phyloP scores from a whole-genome alignment of 2,888 invertebrate genomes.

The Idaea straminata region DNA sequence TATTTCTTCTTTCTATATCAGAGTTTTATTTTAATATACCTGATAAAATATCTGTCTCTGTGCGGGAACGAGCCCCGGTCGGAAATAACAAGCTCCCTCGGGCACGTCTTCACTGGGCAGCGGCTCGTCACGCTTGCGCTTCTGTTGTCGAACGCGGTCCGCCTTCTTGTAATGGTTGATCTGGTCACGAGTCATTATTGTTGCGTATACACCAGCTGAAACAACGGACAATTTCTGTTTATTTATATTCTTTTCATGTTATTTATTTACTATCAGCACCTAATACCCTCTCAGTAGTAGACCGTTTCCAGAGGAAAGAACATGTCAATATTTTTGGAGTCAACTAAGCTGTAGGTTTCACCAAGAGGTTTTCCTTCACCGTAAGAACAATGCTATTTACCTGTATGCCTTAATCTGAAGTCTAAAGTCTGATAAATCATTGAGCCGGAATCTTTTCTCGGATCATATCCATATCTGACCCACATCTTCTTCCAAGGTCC shows the following conservation, averaged over 20 bases:
- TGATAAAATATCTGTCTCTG: conserved; percentile 95
- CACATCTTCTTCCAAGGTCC: conserved; percentile 97
- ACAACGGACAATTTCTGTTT: neutral
- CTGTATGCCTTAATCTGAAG: conserved; percentile 84
- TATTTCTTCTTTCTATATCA: no score
- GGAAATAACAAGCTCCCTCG: conserved; percentile 60
- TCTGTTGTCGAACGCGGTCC: conserved; percentile 45
- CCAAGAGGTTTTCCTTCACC: neutral
- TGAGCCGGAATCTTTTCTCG: conserved; percentile 87
- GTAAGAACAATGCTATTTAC: conserved; percentile 49
- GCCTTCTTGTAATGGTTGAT: conserved; percentile 47
- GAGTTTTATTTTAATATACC: conserved; percentile 62
- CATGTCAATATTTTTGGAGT: no score
- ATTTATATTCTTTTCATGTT: no score
- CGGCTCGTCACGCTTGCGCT: conserved; percentile 31
- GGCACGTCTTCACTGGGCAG: conserved; percentile 42
- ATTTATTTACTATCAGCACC: no score
- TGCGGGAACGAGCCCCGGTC: conserved; percentile 87
- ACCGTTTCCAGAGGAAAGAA: no score
- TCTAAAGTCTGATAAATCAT: conserved; percentile 94
- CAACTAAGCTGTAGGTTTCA: neutral
- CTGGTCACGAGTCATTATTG: conserved; percentile 58
- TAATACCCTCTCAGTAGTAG: no score
- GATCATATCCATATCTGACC: conserved; percentile 95
- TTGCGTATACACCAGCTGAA: conserved; percentile 57